These are phyloP conservation scores for Ochropleura plecta DNA, from an alignment of 2,888 invertebrate species.

Conservation along the genomic window DNA sequence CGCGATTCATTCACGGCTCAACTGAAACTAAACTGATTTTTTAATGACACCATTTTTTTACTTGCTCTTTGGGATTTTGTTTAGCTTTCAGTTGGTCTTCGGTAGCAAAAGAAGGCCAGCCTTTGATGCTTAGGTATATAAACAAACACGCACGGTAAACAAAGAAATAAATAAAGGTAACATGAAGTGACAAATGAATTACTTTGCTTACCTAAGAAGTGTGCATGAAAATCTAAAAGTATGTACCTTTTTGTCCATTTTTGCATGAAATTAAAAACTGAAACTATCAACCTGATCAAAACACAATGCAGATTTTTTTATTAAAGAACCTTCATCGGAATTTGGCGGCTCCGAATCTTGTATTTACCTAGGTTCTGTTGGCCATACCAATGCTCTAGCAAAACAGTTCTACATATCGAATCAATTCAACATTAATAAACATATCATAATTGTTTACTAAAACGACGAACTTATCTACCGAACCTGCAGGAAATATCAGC, in stretches of 20 bases:
- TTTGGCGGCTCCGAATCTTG: no score
- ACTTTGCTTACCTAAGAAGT: no score
- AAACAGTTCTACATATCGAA: neutral
- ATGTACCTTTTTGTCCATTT: neutral
- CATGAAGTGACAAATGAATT: neutral
- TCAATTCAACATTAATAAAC: constrained; percentile 5
- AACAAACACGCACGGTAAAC: neutral
- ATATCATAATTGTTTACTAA: constrained; percentile 17
- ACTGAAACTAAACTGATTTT: constrained; percentile 62
- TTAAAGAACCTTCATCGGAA: no score
- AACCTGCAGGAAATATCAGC: constrained; percentile 42
- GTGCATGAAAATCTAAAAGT: neutral
- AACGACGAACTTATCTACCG: constrained; percentile 15
- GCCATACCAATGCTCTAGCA: neutral
- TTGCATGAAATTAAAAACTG: neutral
- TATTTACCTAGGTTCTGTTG: no score
- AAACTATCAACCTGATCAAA: neutral
- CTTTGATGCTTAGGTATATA: neutral
- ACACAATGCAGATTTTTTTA: neutral
- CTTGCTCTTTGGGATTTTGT: neutral
- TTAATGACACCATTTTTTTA: constrained; percentile 22
- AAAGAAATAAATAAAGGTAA: neutral
- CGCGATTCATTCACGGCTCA: constrained; percentile 72
- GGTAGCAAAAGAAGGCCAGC: neutral
- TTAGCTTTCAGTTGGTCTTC: neutral